Percentiles rank a stretch among this genome's conserved stretches.
Evolutionary conservation across 2,797 vertebrate genomes (phyloP).

Genomic region (Pangasius krempfi): DNA sequence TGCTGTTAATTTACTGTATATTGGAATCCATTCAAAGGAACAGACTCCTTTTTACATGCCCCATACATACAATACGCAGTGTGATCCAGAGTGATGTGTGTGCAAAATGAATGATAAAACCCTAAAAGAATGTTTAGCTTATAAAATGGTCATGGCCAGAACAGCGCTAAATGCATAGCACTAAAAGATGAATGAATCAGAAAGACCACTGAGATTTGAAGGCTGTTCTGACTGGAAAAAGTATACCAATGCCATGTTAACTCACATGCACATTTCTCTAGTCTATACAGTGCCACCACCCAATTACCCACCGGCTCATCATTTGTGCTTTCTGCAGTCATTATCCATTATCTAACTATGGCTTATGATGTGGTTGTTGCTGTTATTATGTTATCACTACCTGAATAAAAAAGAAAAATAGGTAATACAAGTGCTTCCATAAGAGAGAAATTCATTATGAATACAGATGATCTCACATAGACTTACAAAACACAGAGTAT

Average conservation of each 20-base stretch:
- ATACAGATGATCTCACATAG: background rate
- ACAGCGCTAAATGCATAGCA: slow-evolving; percentile 4
- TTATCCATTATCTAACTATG: background rate
- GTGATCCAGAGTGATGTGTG: slow-evolving; percentile 38
- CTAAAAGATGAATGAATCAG: slow-evolving; percentile 26
- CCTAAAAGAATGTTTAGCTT: slow-evolving; percentile 45
- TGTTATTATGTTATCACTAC: background rate
- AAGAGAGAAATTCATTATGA: background rate
- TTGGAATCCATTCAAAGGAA: slow-evolving; percentile 60
- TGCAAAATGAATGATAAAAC: slow-evolving; percentile 47
- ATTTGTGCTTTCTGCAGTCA: background rate
- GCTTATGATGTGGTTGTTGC: background rate
- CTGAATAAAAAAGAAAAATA: background rate
- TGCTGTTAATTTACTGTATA: slow-evolving; percentile 60
- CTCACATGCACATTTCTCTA: background rate
- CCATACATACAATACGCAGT: slow-evolving; percentile 42
- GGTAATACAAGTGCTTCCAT: background rate
- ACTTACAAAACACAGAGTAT: background rate
- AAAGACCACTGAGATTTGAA: slow-evolving; percentile 5
- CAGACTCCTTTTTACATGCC: slow-evolving; percentile 48
- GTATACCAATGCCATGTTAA: background rate
- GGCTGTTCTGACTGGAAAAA: slow-evolving; percentile 9
- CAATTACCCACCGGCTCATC: background rate
- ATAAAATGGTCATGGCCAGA: slow-evolving; percentile 30
- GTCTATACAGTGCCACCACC: background rate